Evolutionary conservation across 2,888 invertebrate species (phyloP).

Genomic region (Lasioglossum oenotherae): DNA sequence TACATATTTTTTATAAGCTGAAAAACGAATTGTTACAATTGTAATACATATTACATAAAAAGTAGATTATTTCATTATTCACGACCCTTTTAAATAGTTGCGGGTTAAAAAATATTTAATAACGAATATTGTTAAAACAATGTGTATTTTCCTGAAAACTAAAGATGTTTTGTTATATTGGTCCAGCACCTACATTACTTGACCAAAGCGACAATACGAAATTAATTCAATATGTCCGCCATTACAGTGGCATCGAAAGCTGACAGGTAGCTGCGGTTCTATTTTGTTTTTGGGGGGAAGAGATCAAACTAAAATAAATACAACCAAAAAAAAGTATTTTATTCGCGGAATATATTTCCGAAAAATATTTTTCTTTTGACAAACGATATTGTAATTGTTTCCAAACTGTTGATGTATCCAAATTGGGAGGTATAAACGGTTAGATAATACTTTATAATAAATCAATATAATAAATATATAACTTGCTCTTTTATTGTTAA

Average conservation of each 20-base stretch:
- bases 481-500: background rate
- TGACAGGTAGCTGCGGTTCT: background rate
- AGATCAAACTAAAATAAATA: background rate
- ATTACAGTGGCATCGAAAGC: background rate
- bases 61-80: background rate
- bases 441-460: background rate
- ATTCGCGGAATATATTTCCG: background rate
- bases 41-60: constrained; percentile 1
- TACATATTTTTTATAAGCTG: background rate
- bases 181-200: background rate
- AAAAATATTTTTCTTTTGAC: background rate
- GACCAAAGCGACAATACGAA: background rate
- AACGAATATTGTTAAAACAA: background rate
- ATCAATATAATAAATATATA: background rate
- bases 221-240: constrained; percentile 5
- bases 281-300: background rate
- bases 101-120: background rate
- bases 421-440: background rate
- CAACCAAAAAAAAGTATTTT: background rate
- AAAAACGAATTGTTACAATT: background rate
- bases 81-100: background rate
- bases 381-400: background rate
- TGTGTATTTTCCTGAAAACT: background rate
- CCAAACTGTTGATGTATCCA: background rate
- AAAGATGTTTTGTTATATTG: background rate